Evolutionary conservation across 2,888 invertebrate species (phyloP).

Genomic region (Netelia fuscicornis): DNA sequence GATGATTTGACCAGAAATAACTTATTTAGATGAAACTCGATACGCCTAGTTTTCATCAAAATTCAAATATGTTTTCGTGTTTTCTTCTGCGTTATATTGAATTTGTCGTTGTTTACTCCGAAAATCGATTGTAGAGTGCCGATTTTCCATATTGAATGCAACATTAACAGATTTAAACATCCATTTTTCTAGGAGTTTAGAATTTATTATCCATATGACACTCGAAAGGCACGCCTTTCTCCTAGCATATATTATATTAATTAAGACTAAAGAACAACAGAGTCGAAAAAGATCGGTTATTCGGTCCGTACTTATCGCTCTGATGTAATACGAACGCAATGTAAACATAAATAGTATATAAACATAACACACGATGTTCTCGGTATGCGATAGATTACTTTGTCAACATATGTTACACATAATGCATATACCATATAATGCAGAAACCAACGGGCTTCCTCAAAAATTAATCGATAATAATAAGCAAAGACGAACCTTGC

Average conservation of each 20-base stretch:
- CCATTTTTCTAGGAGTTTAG: too few relatives aligned
- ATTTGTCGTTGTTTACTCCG: too few relatives aligned
- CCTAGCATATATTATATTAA: background rate
- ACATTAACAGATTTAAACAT: too few relatives aligned
- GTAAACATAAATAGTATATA: constrained; percentile 1
- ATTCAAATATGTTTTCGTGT: too few relatives aligned
- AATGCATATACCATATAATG: background rate
- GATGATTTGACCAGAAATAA: too few relatives aligned
- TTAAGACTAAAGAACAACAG: background rate
- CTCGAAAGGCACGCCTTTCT: too few relatives aligned
- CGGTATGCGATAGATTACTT: background rate
- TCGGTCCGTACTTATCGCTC: background rate
- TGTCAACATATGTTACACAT: background rate
- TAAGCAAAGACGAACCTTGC: constrained; percentile 45
- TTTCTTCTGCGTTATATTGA: too few relatives aligned
- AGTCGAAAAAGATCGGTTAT: background rate
- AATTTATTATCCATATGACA: too few relatives aligned
- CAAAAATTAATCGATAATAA: constrained; percentile 64
- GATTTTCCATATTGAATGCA: too few relatives aligned
- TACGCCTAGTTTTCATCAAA: too few relatives aligned
- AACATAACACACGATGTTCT: background rate
- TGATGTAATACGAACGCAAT: background rate
- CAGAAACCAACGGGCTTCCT: constrained; percentile 47
- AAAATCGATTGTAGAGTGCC: too few relatives aligned
- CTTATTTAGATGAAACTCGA: too few relatives aligned